Base-by-base conservation (phyloP, 2,113 vertebrate species). In the Podocnemis expansa region DNA sequence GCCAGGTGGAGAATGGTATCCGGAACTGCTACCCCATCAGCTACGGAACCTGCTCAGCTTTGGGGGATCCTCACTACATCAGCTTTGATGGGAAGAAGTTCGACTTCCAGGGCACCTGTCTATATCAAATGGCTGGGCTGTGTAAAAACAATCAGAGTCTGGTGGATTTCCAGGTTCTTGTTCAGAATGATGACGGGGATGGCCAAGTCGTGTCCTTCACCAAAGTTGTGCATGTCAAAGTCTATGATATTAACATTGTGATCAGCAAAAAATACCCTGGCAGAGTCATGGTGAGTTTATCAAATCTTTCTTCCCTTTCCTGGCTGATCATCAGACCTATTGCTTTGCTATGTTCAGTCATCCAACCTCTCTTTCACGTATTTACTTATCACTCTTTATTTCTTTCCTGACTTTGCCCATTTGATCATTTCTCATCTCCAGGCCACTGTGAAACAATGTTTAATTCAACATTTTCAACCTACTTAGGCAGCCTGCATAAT, bases 91-190 rank as follows among this genome's bases (percentile, higher is more conserved):
- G 98, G 0, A 31, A 55, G 43, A 43, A 1, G 10, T 98, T 98
- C 56, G 85, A 97, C 89, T 98, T 98, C 96, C 98, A 98, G 49
- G 98, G 98, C 2, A 95, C 97, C 0, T 98, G 98, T 38, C 9
- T 97, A 10, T 99, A 99, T 90, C 93, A 97, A 88, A 83, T 99
- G 8, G 92, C 93, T 0, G 97, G 91, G 0, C 85, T 98, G 45
- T 98, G 98, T 70, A 5, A 93, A 2, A 70, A 80, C 1, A 87
- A 0, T 5, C 93, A 67, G 3, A 29, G 6, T 1, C 95, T 98
- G 47, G 93, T 92, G 3, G 91, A 96, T 12, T 99, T 99, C 95
- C 97, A 98, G 4, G 98, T 99, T 81, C 90, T 97, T 10, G 96
- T 98, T 14, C 96, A 95, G 89, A 99, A 98, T 0, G 95, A 96